Base-by-base conservation (phyloP, 2,888 invertebrate genomes). In the Dynastes grantii region DNA sequence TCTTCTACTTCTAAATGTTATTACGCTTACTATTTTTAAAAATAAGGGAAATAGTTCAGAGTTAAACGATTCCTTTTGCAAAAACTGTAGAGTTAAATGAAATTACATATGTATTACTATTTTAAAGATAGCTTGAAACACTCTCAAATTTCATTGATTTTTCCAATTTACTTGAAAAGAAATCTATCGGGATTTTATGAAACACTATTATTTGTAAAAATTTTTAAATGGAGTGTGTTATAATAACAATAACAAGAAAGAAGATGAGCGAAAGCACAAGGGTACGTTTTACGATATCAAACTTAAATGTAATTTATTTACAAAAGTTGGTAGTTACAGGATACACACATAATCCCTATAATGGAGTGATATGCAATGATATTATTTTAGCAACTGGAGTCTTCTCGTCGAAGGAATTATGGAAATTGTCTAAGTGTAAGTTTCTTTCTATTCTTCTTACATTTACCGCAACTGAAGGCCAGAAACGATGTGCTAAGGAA, bases 381-480 rank as follows among this genome's bases (percentile, higher is more conserved):
- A 98, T 98, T 90, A 98, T 99, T 92, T 94, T 98, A 93, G 98
- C 99, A 88, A 99, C 98, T 87, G 99, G 99, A 89, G 99, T 99
- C 90, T 99, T 99, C 94, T 98, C 98, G 87, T 98, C 99, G 88
- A 97, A 97, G 93, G 99, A 99, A 93, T 94, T 99, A 90, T 97
- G 98, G 96, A 96, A 97, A 92, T 94, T 99, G 90, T 98, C 98
- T 87, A 97, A 97, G 96, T 89, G 89, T 89, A 88, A 88, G 84
- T 87, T 4, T 45, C 45, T 45, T 45, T 45, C 8, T 9, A 45
- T 45, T 11, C 5, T 5, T 37, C 5, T 37, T 5, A 37, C 16
- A 16, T 16, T 16, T 16, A 16, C 16, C 16, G 16, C 16, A 16
- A 16, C 16, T 16, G 16, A 16, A 16, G 0, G 16, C 16, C 16